A percentile compares a stretch with the other conserved stretches of the same genome.
phyloP scores from a whole-genome alignment of 2,888 invertebrate genomes.

The Leptinotarsa haldemani region DNA sequence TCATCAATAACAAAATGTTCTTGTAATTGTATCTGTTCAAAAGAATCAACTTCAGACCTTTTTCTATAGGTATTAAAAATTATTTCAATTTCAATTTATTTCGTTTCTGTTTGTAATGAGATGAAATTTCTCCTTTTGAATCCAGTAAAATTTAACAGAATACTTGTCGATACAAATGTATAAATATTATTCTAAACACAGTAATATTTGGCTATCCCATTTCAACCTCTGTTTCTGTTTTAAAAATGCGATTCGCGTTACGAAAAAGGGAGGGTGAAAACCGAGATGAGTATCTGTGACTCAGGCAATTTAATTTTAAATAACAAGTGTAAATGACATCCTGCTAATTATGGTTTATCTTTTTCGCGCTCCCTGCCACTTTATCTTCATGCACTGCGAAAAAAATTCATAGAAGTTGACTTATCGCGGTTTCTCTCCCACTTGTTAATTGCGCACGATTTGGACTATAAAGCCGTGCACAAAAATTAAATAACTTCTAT shows the following conservation, averaged over 20 bases:
- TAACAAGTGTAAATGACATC: conserved; percentile 68
- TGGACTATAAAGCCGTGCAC: background rate
- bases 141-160: too few species aligned
- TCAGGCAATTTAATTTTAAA: conserved; percentile 64
- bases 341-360: conserved; percentile 68
- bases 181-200: too few species aligned
- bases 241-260: conserved; percentile 39
- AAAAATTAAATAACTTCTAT: conserved; percentile 3
- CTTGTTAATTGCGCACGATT: conserved; percentile 46
- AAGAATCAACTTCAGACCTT: too few species aligned
- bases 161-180: too few species aligned
- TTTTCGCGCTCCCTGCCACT: conserved; percentile 62
- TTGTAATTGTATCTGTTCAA: too few species aligned
- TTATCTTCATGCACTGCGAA: conserved; percentile 65
- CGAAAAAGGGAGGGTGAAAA: conserved; percentile 47
- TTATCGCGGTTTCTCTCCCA: conserved; percentile 49
- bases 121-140: too few species aligned
- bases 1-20: too few species aligned
- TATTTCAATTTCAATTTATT: too few species aligned
- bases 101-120: too few species aligned
- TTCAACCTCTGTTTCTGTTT: conserved; percentile 27
- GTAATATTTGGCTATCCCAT: conserved; percentile 13
- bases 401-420: conserved; percentile 59
- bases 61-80: too few species aligned
- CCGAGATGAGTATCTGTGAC: conserved; percentile 47